Evolutionary conservation across 2,113 vertebrate species (phyloP).

Genomic region (Dolichallabes microphthalmus): DNA sequence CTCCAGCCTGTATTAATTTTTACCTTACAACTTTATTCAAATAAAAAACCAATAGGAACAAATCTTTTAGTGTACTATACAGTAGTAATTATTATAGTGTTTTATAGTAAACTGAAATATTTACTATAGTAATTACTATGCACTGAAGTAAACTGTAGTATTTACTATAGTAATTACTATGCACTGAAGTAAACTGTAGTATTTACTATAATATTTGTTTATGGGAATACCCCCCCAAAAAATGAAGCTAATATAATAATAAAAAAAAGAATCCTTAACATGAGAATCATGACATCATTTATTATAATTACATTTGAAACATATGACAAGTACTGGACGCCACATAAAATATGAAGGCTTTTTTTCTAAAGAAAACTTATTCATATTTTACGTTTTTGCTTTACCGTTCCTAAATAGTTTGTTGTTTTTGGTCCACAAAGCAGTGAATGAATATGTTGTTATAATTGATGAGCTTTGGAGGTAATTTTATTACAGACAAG

Average conservation of each 20-base stretch:
- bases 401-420: not conserved
- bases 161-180: too few species aligned
- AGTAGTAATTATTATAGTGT: too few species aligned
- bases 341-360: not conserved
- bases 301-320: not conserved
- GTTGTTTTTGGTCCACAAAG: not conserved
- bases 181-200: too few species aligned
- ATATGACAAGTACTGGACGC: not conserved
- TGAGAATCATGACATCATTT: not conserved
- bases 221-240: not conserved
- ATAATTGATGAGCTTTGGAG: not conserved
- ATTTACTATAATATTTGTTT: too few species aligned
- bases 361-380: not conserved
- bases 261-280: not conserved
- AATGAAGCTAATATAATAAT: not conserved
- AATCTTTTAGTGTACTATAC: too few species aligned
- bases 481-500: not conserved
- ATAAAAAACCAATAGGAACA: too few species aligned
- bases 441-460: not conserved
- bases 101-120: too few species aligned
- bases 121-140: too few species aligned
- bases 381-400: not conserved
- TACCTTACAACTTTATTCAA: too few species aligned
- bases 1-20: too few species aligned
- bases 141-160: too few species aligned